Evolutionary conservation across 2,797 vertebrate genomes (phyloP), one percentile per base, ranked within the genome.

Genomic region (Hoplostethus mediterraneus): DNA sequence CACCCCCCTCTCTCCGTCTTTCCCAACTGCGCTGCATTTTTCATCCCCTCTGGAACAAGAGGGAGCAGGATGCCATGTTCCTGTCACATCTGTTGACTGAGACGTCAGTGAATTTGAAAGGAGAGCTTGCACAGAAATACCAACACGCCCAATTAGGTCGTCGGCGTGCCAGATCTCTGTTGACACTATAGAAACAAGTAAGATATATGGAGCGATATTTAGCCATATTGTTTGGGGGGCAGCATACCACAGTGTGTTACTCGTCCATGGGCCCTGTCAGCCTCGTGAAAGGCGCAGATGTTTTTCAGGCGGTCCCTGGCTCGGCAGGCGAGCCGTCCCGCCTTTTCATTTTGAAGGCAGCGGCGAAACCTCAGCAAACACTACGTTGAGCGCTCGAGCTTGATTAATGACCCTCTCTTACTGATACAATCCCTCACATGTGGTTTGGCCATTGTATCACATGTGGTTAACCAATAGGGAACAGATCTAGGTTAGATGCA

Each of bases 371-470:
- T 91, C 85, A 85, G 84, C 85, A 92, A 91, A 93, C 88, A 91
- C 42, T 63, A 77, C 65, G 77, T 71, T 66, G 83, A 87, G 83
- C 57, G 54, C 81, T 76, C 63, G 51, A 47, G 45, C 85, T 82
- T 93, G 91, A 94, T 90, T 90, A 89, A 93, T 89, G 87, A 84
- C 59, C 63, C 73, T 79, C 73, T 85, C 89, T 88, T 85, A 92
- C 89, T 92, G 90, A 92, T 87, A 89, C 75, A 79, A 64, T 83
- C 63, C 77, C 84, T 93, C 83, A 92, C 89, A 93, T 93, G 91
- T 93, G 93, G 93, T 91, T 92, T 89, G 80, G 82, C 84, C 78
- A 87, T 94, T 93, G 87, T 90, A 89, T 87, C 77, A 79, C 89
- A 89, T 94, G 91, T 91, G 92, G 92, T 92, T 92, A 90, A 93